phyloP scores from a whole-genome alignment of 2,113 vertebrate genomes.

The Chloroceryle aenea region DNA sequence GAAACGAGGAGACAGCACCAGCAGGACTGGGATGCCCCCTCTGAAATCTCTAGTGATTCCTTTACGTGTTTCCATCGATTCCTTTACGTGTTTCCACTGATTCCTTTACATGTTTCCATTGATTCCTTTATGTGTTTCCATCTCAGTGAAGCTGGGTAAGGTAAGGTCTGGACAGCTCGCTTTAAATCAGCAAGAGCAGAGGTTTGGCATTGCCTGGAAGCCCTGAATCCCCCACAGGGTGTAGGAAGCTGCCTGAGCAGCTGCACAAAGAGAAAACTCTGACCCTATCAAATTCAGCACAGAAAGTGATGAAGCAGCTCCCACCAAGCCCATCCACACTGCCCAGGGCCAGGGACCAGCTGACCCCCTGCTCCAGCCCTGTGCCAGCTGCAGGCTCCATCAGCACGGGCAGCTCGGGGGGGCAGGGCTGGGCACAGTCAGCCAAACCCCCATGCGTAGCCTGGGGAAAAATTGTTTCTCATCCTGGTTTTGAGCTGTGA shows the following conservation, averaged over 20 bases:
- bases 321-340: accelerated
- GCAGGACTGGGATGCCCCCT: background rate
- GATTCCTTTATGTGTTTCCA: background rate
- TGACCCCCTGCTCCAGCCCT: background rate
- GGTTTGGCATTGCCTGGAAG: background rate
- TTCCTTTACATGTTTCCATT: background rate
- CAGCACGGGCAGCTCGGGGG: background rate
- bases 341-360: background rate
- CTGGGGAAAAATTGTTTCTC: background rate
- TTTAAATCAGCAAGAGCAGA: background rate
- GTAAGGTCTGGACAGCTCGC: background rate
- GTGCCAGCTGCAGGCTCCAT: background rate
- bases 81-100: background rate
- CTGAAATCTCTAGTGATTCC: background rate
- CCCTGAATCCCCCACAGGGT: background rate
- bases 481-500: background rate
- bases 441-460: accelerated
- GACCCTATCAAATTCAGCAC: background rate
- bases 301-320: background rate
- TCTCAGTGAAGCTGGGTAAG: background rate
- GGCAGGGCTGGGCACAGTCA: background rate
- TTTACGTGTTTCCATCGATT: background rate
- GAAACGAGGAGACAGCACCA: background rate
- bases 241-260: background rate
- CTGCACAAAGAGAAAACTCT: accelerated